A percentile compares a stretch with the other conserved stretches of the same genome.
These are phyloP conservation scores for Cossypha caffra DNA, from an alignment of 2,797 vertebrate genomes.

Conservation along the genomic window DNA sequence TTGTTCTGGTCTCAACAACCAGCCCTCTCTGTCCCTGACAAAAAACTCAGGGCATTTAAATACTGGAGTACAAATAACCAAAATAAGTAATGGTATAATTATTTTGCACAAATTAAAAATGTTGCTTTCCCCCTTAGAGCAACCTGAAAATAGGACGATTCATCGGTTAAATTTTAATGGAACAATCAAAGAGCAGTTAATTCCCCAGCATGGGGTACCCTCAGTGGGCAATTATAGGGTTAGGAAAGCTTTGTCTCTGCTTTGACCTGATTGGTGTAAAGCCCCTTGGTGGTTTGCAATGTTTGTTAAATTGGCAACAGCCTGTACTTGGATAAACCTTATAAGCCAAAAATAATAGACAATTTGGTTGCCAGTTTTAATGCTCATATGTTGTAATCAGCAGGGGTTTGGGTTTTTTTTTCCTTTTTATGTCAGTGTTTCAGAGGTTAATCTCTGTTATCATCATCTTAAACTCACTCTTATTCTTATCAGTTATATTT, in stretches of 20 bases:
- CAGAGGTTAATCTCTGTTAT: constrained; percentile 74
- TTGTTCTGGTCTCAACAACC: background rate
- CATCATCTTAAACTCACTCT: constrained; percentile 66
- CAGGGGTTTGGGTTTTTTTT: constrained; percentile 13
- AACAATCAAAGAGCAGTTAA: constrained; percentile 74
- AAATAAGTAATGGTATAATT: constrained; percentile 64
- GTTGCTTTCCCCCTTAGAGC: constrained; percentile 49
- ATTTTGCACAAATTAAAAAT: constrained; percentile 68
- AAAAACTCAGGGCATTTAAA: background rate
- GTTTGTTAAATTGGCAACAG: constrained; percentile 55
- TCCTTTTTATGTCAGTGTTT: constrained; percentile 59
- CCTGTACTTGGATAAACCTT: constrained; percentile 22
- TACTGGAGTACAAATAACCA: constrained; percentile 41
- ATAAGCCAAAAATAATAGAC: constrained; percentile 68
- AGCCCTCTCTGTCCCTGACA: background rate
- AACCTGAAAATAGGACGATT: constrained; percentile 65
- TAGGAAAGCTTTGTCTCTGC: constrained; percentile 61
- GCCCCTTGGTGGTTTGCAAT: constrained; percentile 30
- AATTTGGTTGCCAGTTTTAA: constrained; percentile 60
- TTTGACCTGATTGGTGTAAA: constrained; percentile 61
- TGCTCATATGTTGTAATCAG: constrained; percentile 67
- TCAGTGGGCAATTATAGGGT: constrained; percentile 64
- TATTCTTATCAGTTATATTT: constrained; percentile 78
- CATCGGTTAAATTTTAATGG: constrained; percentile 74
- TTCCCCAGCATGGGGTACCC: constrained; percentile 70